These are phyloP conservation scores for Drosophila tristis DNA, from an alignment of 1,140 invertebrate genomes.

Conservation along the genomic window DNA sequence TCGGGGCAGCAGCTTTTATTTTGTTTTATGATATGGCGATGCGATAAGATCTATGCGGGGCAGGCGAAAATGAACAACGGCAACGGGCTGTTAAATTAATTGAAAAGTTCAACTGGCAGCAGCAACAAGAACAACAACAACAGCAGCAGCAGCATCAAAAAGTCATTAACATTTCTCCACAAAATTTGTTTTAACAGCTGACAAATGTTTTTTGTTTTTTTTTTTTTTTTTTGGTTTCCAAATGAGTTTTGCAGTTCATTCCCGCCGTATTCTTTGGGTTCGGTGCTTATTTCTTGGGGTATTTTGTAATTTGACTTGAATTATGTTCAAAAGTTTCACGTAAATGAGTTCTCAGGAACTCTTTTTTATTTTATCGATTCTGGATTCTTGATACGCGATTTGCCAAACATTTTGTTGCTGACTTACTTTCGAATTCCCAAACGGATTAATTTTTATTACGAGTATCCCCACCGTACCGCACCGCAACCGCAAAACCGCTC, in stretches of 20 bases:
- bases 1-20: constrained; percentile 29
- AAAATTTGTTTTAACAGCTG: constrained; percentile 77
- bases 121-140: constrained; percentile 40
- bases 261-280: constrained; percentile 1
- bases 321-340: constrained; percentile 28
- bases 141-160: constrained; percentile 32
- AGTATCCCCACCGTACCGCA: not conserved
- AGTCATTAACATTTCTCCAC: constrained; percentile 69
- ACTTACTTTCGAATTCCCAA: constrained; percentile 34
- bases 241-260: constrained; percentile 50
- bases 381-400: not conserved
- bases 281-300: constrained; percentile 39
- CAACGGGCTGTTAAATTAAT: constrained; percentile 71
- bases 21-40: constrained; percentile 72
- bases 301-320: constrained; percentile 49
- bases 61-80: constrained; percentile 54
- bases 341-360: not conserved
- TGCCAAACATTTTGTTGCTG: not conserved
- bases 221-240: constrained; percentile 36
- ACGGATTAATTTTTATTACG: constrained; percentile 2
- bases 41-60: constrained; percentile 76
- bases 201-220: constrained; percentile 63
- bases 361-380: not conserved
- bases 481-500: not conserved
- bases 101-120: constrained; percentile 69